A percentile compares a stretch with the other conserved stretches of the same genome.
phyloP scores from a whole-genome alignment of 2,888 invertebrate genomes.

The Tenthredo livida region DNA sequence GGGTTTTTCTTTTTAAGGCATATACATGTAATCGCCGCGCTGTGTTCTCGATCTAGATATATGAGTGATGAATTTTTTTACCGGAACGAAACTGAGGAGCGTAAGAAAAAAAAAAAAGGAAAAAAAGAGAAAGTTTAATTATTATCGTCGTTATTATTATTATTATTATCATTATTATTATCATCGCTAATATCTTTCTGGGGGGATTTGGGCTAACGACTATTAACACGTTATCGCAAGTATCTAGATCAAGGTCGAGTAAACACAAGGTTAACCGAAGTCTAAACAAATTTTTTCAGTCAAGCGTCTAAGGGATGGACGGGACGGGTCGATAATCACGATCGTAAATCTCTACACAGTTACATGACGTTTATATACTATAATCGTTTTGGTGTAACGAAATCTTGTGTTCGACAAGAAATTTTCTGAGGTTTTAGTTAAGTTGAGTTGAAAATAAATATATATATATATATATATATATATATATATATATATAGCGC shows the following conservation, averaged over 20 bases:
- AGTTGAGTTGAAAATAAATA: background rate
- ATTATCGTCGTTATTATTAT: background rate
- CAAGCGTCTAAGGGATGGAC: background rate
- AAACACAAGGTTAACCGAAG: slow-evolving; percentile 9
- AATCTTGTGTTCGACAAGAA: background rate
- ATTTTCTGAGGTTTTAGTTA: background rate
- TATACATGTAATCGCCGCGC: background rate
- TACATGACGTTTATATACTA: background rate
- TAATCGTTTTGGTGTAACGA: background rate
- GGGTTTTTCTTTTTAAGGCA: background rate
- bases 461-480: too few species aligned
- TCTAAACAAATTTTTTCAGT: background rate
- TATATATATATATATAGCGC: too few species aligned
- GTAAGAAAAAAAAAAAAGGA: background rate
- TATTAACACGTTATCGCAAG: background rate
- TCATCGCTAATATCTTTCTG: background rate
- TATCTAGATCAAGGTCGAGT: slow-evolving; percentile 36
- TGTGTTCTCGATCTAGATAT: slow-evolving; percentile 8
- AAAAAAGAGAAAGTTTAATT: background rate
- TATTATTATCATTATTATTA: background rate
- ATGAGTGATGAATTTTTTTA: slow-evolving; percentile 21
- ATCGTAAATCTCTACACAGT: background rate
- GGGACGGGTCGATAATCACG: background rate
- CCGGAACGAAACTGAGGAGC: background rate
- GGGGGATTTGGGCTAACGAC: background rate